phyloP scores from a whole-genome alignment of 1,140 invertebrate genomes.

The Hypothenemus hampei region DNA sequence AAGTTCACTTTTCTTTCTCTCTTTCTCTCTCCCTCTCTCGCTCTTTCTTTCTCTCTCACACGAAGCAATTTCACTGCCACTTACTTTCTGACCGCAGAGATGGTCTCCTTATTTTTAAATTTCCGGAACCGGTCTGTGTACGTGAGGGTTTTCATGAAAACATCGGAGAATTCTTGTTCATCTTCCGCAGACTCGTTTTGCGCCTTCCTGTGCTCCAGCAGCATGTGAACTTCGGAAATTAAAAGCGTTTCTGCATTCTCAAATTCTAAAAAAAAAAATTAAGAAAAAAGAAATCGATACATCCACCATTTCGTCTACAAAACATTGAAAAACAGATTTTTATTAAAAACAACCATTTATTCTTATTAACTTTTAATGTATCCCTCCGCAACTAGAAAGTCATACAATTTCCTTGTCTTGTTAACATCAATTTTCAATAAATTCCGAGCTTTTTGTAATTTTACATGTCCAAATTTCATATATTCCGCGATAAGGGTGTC shows the following conservation, averaged over 20 bases:
- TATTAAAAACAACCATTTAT: background rate
- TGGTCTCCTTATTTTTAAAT: conserved; percentile 98
- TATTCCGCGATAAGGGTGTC: conserved; percentile 69
- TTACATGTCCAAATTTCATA: conserved; percentile 62
- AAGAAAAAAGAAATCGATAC: background rate
- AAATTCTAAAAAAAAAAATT: conserved; percentile 71
- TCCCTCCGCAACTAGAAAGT: conserved; percentile 70
- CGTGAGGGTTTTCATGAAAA: conserved; percentile 96
- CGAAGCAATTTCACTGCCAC: no score
- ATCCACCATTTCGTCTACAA: background rate
- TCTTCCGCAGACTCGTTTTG: conserved; percentile 98
- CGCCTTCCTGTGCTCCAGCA: conserved; percentile 93
- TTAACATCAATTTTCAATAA: conserved; percentile 91
- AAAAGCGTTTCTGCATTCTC: conserved; percentile 97
- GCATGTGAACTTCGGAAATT: conserved; percentile 97
- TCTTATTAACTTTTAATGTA: conserved; percentile 49
- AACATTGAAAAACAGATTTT: background rate
- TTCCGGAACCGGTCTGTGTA: conserved; percentile 95
- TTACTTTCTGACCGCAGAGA: conserved; percentile 87
- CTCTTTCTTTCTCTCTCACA: no score
- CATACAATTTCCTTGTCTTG: conserved; percentile 86
- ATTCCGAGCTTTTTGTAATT: conserved; percentile 71
- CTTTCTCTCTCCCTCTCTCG: no score
- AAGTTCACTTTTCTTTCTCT: no score
- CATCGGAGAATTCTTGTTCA: conserved; percentile 96